Evolutionary conservation across 2,888 invertebrate genomes (phyloP).

Genomic region (Ceraclea dissimilis): DNA sequence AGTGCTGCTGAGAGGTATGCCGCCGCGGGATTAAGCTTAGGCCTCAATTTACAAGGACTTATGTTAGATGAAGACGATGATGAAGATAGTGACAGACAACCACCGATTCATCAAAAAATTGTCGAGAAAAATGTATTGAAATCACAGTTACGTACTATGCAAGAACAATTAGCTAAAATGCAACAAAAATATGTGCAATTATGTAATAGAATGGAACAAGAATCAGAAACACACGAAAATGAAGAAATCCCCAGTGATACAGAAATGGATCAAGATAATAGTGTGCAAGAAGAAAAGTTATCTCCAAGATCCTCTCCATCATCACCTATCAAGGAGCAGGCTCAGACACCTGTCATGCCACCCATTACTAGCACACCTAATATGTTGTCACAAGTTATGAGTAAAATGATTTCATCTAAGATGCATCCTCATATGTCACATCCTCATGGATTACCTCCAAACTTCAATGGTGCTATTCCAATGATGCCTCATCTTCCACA

Average conservation of each 20-base stretch:
- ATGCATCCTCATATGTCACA: constrained; percentile 52
- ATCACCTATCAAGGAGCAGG: constrained; percentile 38
- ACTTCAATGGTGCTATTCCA: constrained; percentile 52
- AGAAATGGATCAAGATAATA: constrained; percentile 34
- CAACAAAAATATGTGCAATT: constrained; percentile 85
- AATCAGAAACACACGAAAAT: constrained; percentile 66
- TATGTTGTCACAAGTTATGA: constrained; percentile 58
- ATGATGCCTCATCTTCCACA: constrained; percentile 50
- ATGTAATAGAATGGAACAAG: constrained; percentile 77
- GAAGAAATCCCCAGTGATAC: constrained; percentile 64
- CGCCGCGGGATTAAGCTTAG: constrained; percentile 48
- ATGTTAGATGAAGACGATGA: constrained; percentile 61
- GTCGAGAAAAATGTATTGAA: constrained; percentile 82
- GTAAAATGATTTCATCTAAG: constrained; percentile 58
- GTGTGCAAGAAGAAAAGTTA: constrained; percentile 45
- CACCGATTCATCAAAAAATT: constrained; percentile 74
- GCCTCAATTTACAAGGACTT: constrained; percentile 47
- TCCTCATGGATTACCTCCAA: constrained; percentile 50
- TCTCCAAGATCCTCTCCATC: constrained; percentile 51
- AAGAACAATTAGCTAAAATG: constrained; percentile 85
- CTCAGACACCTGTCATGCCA: constrained; percentile 46
- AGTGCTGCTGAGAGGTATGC: constrained; percentile 55
- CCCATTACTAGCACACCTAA: constrained; percentile 44
- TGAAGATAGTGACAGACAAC: constrained; percentile 66
- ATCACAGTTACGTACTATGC: constrained; percentile 77